phyloP scores from a whole-genome alignment of 2,888 invertebrate genomes.

The Netelia melanura region DNA sequence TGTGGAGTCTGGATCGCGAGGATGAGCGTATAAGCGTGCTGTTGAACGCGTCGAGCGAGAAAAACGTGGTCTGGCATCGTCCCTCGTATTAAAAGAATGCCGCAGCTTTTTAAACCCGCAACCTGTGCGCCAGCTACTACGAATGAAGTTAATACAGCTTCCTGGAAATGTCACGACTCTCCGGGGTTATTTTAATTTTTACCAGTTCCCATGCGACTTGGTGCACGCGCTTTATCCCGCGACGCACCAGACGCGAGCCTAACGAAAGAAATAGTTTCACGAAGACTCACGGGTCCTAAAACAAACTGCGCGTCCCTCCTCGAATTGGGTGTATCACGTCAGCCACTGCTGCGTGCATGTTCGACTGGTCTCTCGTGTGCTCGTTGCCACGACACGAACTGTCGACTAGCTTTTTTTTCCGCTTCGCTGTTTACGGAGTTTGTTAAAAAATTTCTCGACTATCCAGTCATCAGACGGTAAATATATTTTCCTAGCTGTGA shows the following conservation, averaged over 20 bases:
- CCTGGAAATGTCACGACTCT: constrained; percentile 71
- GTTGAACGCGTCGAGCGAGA: constrained; percentile 53
- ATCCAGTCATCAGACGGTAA: constrained; percentile 56
- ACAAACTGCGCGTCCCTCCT: constrained; percentile 22
- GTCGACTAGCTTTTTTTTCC: constrained; percentile 49
- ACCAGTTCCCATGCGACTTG: constrained; percentile 63
- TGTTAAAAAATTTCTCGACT: constrained; percentile 22
- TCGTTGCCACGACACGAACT: constrained; percentile 51
- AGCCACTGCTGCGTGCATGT: constrained; percentile 23
- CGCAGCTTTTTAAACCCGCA: constrained; percentile 62
- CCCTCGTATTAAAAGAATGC: constrained; percentile 68
- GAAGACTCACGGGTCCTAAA: constrained; percentile 55
- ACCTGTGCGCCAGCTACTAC: constrained; percentile 74
- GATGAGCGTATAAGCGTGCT: constrained; percentile 40
- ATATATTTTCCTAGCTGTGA: constrained; percentile 57
- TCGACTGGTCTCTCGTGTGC: constrained; percentile 29
- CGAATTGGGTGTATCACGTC: constrained; percentile 13
- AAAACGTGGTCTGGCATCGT: constrained; percentile 41
- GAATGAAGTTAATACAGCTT: constrained; percentile 75
- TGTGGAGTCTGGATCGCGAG: constrained; percentile 34
- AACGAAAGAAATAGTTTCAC: constrained; percentile 71
- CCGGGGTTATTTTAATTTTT: constrained; percentile 74
- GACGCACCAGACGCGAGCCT: constrained; percentile 64
- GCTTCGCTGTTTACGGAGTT: constrained; percentile 51
- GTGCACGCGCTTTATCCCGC: constrained; percentile 25